Base-by-base conservation (phyloP, 2,888 invertebrate species). In the Stenolophus ochropezus region DNA sequence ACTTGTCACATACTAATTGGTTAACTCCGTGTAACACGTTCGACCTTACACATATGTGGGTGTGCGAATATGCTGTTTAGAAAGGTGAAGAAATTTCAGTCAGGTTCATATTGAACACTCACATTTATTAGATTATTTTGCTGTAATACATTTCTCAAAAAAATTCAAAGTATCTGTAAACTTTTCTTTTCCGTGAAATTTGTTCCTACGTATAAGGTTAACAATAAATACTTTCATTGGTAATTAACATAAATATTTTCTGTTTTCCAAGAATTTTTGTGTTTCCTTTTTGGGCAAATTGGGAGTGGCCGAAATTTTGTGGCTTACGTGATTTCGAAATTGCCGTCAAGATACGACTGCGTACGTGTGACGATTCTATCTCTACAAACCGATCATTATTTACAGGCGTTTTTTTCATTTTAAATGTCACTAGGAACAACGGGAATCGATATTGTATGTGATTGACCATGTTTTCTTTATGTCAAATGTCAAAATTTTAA, bases 1-100 rank as follows among this genome's bases (percentile, higher is more conserved):
- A 69, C 18, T 79, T 79, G 79, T 79, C 79, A 79, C 79, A 71
- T 79, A 79, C 71, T 79, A 79, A 79, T 79, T 79, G 79, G 79
- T 79, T 79, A 71, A 69, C 79, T 79, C 51, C 51, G 47, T 79
- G 78, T 61, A 61, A 78, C 78, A 78, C 65, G 79, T 47, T 69
- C 69, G 79, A 79, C 79, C 71, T 79, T 53, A 2, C 74, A 20
- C 51, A 53, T 16, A 69, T 71, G 79, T 79, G 33, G 79, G 79
- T 53, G 79, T 79, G 79, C 79, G 79, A 79, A 79, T 71, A 79
- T 33, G 33, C 23, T 25, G 16, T 69, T 69, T 69, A 27, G 65
- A 69, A 69, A 69, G 27, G 18, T 5, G n/a, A 69, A 0, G 18
- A 5, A 14, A 69, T 6, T 69, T 69, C 27, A 33, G 18, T 27